These are phyloP conservation scores for Pseudomyrmex flavicornis DNA, from an alignment of 1,140 invertebrate species.

Conservation along the genomic window DNA sequence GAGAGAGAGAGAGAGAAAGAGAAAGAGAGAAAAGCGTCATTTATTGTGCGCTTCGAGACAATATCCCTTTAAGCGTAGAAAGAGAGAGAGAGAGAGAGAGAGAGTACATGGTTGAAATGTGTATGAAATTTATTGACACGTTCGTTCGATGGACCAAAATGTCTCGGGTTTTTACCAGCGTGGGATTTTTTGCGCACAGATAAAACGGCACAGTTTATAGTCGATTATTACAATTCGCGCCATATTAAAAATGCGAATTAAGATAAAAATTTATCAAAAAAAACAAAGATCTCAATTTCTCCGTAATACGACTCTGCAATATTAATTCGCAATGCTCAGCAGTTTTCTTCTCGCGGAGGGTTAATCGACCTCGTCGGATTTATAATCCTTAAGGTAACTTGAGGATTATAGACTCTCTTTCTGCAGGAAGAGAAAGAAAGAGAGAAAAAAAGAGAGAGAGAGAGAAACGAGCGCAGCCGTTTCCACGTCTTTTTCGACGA, in stretches of 20 bases:
- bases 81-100: no score
- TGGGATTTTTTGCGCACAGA: no score
- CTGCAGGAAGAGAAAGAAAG: background rate
- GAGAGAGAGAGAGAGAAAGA: no score
- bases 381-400: conserved; percentile 37
- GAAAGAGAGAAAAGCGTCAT: no score
- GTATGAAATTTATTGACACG: background rate
- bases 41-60: no score
- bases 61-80: no score
- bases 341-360: background rate
- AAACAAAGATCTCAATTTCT: background rate
- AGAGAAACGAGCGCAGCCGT: conserved; percentile 43
- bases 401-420: no score
- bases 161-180: background rate
- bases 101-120: no score
- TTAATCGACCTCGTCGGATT: conserved; percentile 30
- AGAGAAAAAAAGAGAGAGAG: no score
- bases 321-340: conserved; percentile 7
- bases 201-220: no score
- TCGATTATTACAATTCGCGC: no score
- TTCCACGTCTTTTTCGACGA: conserved; percentile 37
- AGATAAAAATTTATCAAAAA: conserved; percentile 5
- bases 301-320: background rate
- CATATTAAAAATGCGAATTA: background rate
- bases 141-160: conserved; percentile 3